Evolutionary conservation across 2,888 invertebrate genomes (phyloP).

Genomic region (Platynereis dumerilii): DNA sequence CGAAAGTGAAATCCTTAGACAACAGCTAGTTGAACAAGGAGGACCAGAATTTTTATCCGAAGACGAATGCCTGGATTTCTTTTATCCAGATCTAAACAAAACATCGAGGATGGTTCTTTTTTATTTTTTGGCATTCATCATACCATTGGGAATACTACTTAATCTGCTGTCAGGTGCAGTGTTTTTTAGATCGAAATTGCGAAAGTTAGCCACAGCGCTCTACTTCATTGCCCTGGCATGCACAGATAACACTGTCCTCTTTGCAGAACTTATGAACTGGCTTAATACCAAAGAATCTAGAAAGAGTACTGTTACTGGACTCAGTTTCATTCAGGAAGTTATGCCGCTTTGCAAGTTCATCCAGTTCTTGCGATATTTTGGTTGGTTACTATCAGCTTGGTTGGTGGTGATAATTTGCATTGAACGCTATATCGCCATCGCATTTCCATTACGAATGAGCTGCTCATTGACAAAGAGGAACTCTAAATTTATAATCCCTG

Average conservation of each 20-base stretch:
- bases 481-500: conserved; percentile 1
- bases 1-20: no score
- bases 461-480: conserved; percentile 9
- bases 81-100: no score
- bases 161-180: no score
- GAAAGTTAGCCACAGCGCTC: not conserved
- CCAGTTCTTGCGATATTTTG: conserved; percentile 14
- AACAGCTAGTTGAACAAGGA: no score
- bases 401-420: conserved; percentile 14
- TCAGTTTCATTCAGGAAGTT: not conserved
- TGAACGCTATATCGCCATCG: conserved; percentile 13
- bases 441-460: conserved; percentile 16
- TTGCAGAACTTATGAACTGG: conserved; percentile 12
- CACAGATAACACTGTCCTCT: conserved; percentile 7
- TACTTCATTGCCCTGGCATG: conserved; percentile 15
- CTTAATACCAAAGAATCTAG: conserved; percentile 1
- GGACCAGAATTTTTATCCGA: no score
- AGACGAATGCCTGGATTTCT: no score
- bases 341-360: conserved; percentile 13
- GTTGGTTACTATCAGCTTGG: conserved; percentile 17
- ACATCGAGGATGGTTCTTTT: no score
- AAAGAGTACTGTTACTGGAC: not conserved
- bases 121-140: no score
- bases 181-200: no score
- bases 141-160: no score